A percentile compares a stretch with the other conserved stretches of the same genome.
phyloP scores from a whole-genome alignment of 2,113 vertebrate species.

The Grantiella picta region DNA sequence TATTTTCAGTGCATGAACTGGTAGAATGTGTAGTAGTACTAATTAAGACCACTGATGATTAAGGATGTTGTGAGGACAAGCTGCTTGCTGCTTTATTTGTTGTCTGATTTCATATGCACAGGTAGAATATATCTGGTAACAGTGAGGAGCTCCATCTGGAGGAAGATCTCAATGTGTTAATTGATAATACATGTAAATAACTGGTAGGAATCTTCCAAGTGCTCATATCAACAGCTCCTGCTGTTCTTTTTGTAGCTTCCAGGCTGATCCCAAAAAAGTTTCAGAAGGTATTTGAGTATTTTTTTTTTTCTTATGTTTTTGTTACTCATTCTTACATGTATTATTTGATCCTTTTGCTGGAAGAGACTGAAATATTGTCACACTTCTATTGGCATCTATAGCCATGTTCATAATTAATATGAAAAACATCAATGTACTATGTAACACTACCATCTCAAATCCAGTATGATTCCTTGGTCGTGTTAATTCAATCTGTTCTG shows the following conservation, averaged over 20 bases:
- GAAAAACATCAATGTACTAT: not conserved
- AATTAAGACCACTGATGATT: not conserved
- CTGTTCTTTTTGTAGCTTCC: not conserved
- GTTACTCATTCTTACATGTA: not conserved
- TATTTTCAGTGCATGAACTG: not conserved
- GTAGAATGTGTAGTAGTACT: not conserved
- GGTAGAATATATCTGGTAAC: not conserved
- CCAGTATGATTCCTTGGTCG: not conserved
- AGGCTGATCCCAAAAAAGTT: not conserved
- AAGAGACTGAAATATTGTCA: not conserved
- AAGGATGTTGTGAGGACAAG: not conserved
- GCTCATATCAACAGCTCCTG: accelerated
- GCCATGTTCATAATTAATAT: not conserved
- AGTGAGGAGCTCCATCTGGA: not conserved
- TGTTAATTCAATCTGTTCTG: not conserved
- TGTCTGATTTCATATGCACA: not conserved
- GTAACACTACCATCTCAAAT: not conserved
- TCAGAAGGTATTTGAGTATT: not conserved
- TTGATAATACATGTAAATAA: not conserved
- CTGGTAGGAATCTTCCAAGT: not conserved
- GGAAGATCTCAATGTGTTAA: not conserved
- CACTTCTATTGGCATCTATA: not conserved
- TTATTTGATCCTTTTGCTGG: not conserved
- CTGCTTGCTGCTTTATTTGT: not conserved
- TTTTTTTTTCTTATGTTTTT: not conserved